phyloP scores from a whole-genome alignment of 2,113 vertebrate species.

The Sinocyclocheilus maitianheensis region DNA sequence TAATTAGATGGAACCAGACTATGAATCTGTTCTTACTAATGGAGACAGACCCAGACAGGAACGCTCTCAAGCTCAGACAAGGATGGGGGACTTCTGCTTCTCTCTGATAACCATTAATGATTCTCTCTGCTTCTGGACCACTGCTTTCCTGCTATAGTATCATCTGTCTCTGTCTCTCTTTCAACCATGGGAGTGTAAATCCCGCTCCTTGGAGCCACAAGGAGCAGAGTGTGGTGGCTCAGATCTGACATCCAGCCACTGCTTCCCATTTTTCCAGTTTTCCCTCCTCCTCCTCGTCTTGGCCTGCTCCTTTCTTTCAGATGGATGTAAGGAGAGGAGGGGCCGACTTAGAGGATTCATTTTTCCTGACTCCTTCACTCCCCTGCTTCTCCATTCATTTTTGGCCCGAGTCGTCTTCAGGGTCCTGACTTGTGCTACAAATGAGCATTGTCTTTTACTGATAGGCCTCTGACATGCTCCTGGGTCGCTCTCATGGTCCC shows the following conservation, averaged over 20 bases:
- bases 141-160: conserved; percentile 43
- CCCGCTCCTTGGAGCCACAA: conserved; percentile 75
- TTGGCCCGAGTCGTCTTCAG: conserved; percentile 23
- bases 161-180: conserved; percentile 49
- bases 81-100: conserved; percentile 39
- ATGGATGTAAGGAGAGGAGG: conserved; percentile 38
- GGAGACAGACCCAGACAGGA: conserved; percentile 7
- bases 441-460: conserved; percentile 35
- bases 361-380: conserved; percentile 50
- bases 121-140: conserved; percentile 38
- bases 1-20: conserved; percentile 42
- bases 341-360: conserved; percentile 62
- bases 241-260: conserved; percentile 70
- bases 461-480: conserved; percentile 29
- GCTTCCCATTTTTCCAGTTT: conserved; percentile 70
- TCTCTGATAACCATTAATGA: conserved; percentile 51
- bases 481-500: neutral
- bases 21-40: conserved; percentile 40
- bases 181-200: conserved; percentile 74
- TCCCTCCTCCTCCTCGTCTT: conserved; percentile 29
- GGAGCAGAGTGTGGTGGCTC: conserved; percentile 72
- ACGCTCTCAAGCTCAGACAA: conserved; percentile 28
- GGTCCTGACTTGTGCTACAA: conserved; percentile 31
- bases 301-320: conserved; percentile 46
- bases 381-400: conserved; percentile 40